Conservation (phyloP, 1,140 invertebrate genomes). For the Hestina assimilis region DNA sequence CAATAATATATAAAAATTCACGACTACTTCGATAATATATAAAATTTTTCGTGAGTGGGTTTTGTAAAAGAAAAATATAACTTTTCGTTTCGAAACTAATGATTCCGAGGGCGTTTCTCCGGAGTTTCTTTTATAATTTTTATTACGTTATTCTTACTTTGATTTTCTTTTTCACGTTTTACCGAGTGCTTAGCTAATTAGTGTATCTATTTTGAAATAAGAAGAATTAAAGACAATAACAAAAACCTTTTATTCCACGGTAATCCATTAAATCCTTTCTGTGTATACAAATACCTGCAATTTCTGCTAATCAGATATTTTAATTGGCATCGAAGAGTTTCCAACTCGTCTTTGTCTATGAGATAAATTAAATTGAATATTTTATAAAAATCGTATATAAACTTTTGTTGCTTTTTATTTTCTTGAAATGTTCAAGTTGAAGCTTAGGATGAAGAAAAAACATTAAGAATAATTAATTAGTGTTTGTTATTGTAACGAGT, state of each 20-base stretch:
- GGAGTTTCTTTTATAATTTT: neutral
- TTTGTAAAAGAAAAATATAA: too few species aligned
- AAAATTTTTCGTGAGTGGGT: too few species aligned
- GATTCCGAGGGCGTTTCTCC: too few species aligned
- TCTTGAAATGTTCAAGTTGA: neutral
- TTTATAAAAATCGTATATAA: neutral
- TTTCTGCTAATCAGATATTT: conserved; percentile 26
- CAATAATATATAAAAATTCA: too few species aligned
- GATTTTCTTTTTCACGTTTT: neutral
- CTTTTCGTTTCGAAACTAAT: too few species aligned
- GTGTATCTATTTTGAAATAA: conserved; percentile 8
- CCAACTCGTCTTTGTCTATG: neutral
- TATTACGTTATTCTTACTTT: too few species aligned
- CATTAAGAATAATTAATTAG: neutral
- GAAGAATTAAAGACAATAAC: too few species aligned
- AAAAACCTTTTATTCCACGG: too few species aligned
- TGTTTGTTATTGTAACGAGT: too few species aligned
- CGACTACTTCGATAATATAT: too few species aligned
- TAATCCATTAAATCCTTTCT: conserved; percentile 33
- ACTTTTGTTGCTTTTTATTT: neutral
- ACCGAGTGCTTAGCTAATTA: conserved; percentile 8
- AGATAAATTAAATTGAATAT: conserved; percentile 6
- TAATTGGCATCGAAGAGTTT: conserved; percentile 21
- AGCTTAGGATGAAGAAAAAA: neutral
- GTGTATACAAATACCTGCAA: conserved; percentile 10